phyloP scores from a whole-genome alignment of 2,888 invertebrate species.

The Erebia aethiops region DNA sequence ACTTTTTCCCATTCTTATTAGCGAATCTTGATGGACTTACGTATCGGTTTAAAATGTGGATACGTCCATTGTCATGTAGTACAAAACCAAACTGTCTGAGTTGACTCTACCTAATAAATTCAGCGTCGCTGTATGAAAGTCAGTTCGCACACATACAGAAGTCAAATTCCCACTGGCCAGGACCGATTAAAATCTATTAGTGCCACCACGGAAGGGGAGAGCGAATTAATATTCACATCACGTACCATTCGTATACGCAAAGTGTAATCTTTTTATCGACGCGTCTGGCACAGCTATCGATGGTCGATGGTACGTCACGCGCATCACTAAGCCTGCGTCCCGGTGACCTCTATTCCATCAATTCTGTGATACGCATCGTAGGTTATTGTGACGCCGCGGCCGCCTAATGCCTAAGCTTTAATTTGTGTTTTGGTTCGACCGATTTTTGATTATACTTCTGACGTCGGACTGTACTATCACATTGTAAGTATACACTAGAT shows the following conservation, averaged over 20 bases:
- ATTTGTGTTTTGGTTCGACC: conserved; percentile 8
- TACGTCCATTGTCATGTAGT: too few relatives aligned
- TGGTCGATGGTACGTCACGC: conserved; percentile 52
- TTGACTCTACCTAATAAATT: conserved; percentile 16
- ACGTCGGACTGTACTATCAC: background rate
- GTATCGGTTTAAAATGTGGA: too few relatives aligned
- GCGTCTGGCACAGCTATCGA: conserved; percentile 63
- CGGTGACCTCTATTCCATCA: conserved; percentile 45
- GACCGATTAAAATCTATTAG: conserved; percentile 80
- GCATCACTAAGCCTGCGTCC: conserved; percentile 52
- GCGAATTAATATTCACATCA: conserved; percentile 77
- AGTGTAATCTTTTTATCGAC: conserved; percentile 79
- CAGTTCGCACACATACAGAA: conserved; percentile 48
- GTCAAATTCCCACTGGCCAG: conserved; percentile 53
- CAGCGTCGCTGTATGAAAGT: conserved; percentile 3
- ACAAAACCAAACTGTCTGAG: background rate
- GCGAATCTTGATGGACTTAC: too few relatives aligned
- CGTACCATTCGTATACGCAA: conserved; percentile 76
- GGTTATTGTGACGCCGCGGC: conserved; percentile 14
- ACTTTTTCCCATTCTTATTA: too few relatives aligned
- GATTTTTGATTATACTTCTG: background rate
- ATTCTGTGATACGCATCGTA: conserved; percentile 27
- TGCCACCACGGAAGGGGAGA: conserved; percentile 62
- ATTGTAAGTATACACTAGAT: too few relatives aligned
- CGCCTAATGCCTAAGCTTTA: conserved; percentile 10